phyloP scores from a whole-genome alignment of 2,888 invertebrate genomes.

The Athalia rosae region DNA sequence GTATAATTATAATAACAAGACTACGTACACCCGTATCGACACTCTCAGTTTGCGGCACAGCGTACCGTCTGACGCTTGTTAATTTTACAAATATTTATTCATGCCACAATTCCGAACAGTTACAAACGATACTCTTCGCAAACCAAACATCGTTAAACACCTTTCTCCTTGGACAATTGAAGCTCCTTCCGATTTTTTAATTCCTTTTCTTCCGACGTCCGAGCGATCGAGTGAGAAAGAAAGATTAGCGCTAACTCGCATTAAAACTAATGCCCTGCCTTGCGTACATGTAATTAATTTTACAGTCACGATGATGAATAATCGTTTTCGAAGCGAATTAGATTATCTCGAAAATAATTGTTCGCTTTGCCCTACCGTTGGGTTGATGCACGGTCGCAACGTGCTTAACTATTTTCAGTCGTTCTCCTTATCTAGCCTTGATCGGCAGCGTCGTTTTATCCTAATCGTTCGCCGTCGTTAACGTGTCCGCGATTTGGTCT shows the following conservation, averaged over 20 bases:
- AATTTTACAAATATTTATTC: slow-evolving; percentile 28
- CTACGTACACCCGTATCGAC: not conserved
- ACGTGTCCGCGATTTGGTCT: not conserved
- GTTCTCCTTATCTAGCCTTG: too few species aligned
- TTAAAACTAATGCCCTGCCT: not conserved
- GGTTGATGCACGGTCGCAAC: too few species aligned
- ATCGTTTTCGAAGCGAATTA: too few species aligned
- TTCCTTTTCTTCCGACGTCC: not conserved
- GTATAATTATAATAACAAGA: not conserved
- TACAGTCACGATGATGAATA: too few species aligned
- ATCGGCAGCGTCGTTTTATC: too few species aligned
- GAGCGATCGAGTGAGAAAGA: too few species aligned
- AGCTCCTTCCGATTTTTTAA: not conserved
- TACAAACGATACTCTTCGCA: not conserved
- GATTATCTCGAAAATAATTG: too few species aligned
- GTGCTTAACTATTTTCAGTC: too few species aligned
- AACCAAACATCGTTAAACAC: too few species aligned
- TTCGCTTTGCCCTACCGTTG: too few species aligned
- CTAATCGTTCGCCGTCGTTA: not conserved
- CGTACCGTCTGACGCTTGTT: not conserved
- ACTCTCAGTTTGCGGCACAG: not conserved
- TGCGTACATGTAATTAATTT: not conserved
- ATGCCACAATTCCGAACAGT: not conserved
- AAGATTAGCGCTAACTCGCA: too few species aligned
- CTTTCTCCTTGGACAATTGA: too few species aligned